Base-by-base conservation (phyloP, 1,140 invertebrate species). In the Papilio dardanus region DNA sequence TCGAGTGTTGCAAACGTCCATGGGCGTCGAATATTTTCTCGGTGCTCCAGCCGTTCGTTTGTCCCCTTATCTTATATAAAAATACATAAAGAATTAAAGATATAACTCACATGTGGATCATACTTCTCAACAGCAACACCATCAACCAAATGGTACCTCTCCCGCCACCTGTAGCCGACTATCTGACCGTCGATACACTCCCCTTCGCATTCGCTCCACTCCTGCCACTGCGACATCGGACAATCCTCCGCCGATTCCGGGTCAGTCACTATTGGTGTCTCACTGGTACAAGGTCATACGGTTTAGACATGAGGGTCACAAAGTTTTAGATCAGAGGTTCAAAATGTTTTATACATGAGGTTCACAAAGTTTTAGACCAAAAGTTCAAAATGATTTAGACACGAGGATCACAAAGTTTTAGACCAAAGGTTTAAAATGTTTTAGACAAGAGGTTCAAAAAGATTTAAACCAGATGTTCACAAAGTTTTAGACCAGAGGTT, bases 131-230 rank as follows among this genome's bases (percentile, higher is more conserved):
- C 85, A 14, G 89, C 79, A 0, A 89, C 42, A 6, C 89, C 89
- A 46, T 92, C 88, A 0, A 92, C 88, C 10, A 92, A 67, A 73
- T 91, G 90, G 68, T 88, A 91, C 19, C 91, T 73, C 71, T 89
- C 87, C n/a, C 88, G 78, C 83, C 86, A 86, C 12, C 80, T 79
- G 46, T 86, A 87, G 0, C 91, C 91, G 6, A 33, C 50, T 0
- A 91, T 10, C 16, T 73, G 82, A 0, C 84, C 83, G 12, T 82
- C 77, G 1, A 83, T 79, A 71, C 91, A 92, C 0, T 77, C 31
- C 1, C 90, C 91, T 12, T 90, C 89, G 71, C 91, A 93, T 0
- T 81, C 77, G 19, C 86, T 88, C 91, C 91, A 92, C 2, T 87
- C 86, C 37, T 80, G 68, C 91, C 91, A 93, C 46, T 82, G 74